Percentiles rank a stretch among this genome's conserved stretches.
These are phyloP conservation scores for Eumacrocentrus americanus DNA, from an alignment of 2,888 invertebrate species.

Conservation along the genomic window DNA sequence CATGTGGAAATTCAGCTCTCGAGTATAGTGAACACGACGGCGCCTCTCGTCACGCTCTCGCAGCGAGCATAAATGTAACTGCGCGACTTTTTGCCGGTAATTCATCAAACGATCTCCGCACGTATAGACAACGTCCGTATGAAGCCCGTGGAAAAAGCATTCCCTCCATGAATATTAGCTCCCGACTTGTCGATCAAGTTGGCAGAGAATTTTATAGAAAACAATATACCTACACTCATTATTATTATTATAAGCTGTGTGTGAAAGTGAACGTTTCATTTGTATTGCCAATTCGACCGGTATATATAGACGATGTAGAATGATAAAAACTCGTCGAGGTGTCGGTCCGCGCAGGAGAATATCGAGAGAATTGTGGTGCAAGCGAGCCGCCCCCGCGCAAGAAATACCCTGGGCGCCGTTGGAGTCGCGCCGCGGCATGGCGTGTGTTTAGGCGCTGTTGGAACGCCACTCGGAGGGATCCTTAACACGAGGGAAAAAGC, in stretches of 20 bases:
- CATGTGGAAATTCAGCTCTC: constrained; percentile 16
- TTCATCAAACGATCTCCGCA: constrained; percentile 21
- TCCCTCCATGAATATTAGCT: constrained; percentile 5
- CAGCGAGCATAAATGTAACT: constrained; percentile 17
- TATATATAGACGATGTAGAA: constrained; percentile 4
- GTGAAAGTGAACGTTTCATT: not conserved
- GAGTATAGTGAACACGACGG: constrained; percentile 2
- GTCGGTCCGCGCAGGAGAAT: constrained; percentile 10
- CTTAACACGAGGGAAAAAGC: constrained; percentile 47
- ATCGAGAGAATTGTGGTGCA: constrained; percentile 6
- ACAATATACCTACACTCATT: not conserved
- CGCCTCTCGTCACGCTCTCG: constrained; percentile 1
- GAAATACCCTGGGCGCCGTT: constrained; percentile 28
- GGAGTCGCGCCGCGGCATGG: constrained; percentile 32
- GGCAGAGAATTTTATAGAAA: no score
- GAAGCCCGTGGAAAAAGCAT: not conserved
- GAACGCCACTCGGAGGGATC: constrained; percentile 46
- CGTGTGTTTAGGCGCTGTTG: constrained; percentile 53
- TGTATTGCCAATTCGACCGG: not conserved
- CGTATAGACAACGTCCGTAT: constrained; percentile 6
- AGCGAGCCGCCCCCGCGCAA: constrained; percentile 16
- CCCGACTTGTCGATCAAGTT: not conserved
- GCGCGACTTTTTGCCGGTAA: constrained; percentile 10
- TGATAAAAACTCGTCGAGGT: constrained; percentile 29
- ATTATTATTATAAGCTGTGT: no score